Conservation (phyloP, 2,797 vertebrate genomes). For the Sebastes steindachneri region DNA sequence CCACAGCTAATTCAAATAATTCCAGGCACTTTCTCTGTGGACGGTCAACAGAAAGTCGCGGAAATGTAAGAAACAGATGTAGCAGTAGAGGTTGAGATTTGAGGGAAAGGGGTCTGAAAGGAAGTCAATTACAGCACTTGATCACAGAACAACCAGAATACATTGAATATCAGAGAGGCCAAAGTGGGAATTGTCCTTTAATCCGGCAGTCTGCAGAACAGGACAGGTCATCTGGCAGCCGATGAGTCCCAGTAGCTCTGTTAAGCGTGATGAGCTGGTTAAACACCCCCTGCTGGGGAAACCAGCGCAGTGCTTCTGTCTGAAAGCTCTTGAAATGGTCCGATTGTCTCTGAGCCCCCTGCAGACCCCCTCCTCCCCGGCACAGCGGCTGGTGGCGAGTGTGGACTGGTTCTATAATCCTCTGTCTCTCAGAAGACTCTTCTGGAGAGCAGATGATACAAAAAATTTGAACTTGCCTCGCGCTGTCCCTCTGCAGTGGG, state of each 20-base stretch:
- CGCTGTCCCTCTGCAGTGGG: constrained; percentile 12
- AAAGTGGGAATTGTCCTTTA: constrained; percentile 3
- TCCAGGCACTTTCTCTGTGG: not conserved
- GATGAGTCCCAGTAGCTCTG: constrained; percentile 23
- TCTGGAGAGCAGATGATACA: constrained; percentile 46
- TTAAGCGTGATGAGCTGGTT: constrained; percentile 35
- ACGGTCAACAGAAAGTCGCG: not conserved
- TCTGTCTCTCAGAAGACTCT: constrained; percentile 33
- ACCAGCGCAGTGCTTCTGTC: constrained; percentile 20
- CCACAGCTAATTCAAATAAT: not conserved
- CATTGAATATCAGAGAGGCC: not conserved
- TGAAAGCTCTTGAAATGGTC: constrained; percentile 14
- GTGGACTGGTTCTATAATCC: constrained; percentile 47
- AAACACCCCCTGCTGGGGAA: constrained; percentile 61
- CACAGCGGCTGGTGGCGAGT: constrained; percentile 5
- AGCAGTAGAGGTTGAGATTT: not conserved
- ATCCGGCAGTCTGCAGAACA: constrained; percentile 1
- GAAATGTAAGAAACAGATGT: not conserved
- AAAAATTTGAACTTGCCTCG: constrained; percentile 22
- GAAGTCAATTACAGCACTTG: not conserved
- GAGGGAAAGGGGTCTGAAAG: not conserved
- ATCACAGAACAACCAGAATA: not conserved
- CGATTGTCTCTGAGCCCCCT: not conserved
- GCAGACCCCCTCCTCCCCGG: not conserved
- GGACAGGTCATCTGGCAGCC: constrained; percentile 37